Percentiles rank a stretch among this genome's conserved stretches.
Conservation (phyloP, 2,888 invertebrate genomes). For the Cyclophora punctaria region DNA sequence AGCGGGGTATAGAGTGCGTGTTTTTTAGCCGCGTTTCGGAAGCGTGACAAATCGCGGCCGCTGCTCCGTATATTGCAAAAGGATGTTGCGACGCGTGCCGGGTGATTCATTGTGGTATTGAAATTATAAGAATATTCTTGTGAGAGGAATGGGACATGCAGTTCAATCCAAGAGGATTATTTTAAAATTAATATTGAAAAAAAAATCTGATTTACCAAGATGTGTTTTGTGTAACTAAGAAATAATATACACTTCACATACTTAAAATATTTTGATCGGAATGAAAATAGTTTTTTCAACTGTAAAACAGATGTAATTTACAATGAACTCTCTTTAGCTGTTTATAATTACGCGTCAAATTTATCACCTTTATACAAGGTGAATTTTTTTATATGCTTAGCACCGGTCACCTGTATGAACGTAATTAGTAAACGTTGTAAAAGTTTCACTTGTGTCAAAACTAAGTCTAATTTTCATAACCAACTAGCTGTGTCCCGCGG, state of each 20-base stretch:
- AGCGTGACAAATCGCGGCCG: constrained; percentile 59
- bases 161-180: too few relatives aligned
- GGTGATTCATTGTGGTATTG: constrained; percentile 34
- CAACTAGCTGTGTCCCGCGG: too few relatives aligned
- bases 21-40: constrained; percentile 28
- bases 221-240: too few relatives aligned
- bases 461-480: too few relatives aligned
- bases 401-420: too few relatives aligned
- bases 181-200: constrained; percentile 6
- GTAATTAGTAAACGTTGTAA: too few relatives aligned
- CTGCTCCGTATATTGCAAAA: constrained; percentile 55
- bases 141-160: constrained; percentile 5
- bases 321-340: not conserved
- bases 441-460: too few relatives aligned
- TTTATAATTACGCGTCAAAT: not conserved
- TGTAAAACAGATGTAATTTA: not conserved
- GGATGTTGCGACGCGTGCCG: constrained; percentile 59
- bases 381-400: too few relatives aligned
- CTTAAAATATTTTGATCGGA: not conserved
- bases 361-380: too few relatives aligned
- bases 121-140: constrained; percentile 9
- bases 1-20: constrained; percentile 8
- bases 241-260: too few relatives aligned
- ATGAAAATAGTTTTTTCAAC: not conserved
- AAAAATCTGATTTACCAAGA: not conserved